Percentiles rank a stretch among this genome's conserved stretches.
Evolutionary conservation across 2,888 invertebrate genomes (phyloP).

Genomic region (Phaonia tiefii): DNA sequence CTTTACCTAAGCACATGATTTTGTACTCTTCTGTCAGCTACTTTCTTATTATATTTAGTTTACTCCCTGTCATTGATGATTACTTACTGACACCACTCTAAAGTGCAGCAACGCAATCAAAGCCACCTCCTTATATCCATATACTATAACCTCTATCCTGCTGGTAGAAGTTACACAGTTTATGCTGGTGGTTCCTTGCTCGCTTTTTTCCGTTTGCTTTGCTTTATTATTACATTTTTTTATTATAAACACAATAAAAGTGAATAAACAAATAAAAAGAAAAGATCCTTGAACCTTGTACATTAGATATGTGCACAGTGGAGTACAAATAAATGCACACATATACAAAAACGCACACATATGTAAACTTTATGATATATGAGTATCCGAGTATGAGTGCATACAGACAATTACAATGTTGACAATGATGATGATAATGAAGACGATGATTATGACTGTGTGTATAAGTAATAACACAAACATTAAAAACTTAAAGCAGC

Average conservation of each 20-base stretch:
- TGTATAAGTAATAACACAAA: slow-evolving; percentile 20
- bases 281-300: slow-evolving; percentile 34
- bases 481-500: slow-evolving; percentile 27
- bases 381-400: not conserved
- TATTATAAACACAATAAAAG: slow-evolving; percentile 26
- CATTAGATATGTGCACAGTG: slow-evolving; percentile 17
- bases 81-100: slow-evolving; percentile 31
- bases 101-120: slow-evolving; percentile 11
- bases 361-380: not conserved
- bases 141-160: slow-evolving; percentile 1
- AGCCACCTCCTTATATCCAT: not conserved
- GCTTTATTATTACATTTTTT: slow-evolving; percentile 18
- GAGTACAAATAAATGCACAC: not conserved
- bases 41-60: slow-evolving; percentile 28
- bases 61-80: slow-evolving; percentile 20
- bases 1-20: not conserved
- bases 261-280: slow-evolving; percentile 25
- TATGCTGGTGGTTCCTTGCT: too few relatives aligned
- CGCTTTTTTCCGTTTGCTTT: slow-evolving; percentile 22
- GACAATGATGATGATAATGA: not conserved
- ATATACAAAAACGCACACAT: not conserved
- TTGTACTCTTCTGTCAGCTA: slow-evolving; percentile 11
- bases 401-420: not conserved
- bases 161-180: too few relatives aligned
- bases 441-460: too few relatives aligned